phyloP scores from a whole-genome alignment of 2,797 vertebrate species.

The Ptychadena robeensis region DNA sequence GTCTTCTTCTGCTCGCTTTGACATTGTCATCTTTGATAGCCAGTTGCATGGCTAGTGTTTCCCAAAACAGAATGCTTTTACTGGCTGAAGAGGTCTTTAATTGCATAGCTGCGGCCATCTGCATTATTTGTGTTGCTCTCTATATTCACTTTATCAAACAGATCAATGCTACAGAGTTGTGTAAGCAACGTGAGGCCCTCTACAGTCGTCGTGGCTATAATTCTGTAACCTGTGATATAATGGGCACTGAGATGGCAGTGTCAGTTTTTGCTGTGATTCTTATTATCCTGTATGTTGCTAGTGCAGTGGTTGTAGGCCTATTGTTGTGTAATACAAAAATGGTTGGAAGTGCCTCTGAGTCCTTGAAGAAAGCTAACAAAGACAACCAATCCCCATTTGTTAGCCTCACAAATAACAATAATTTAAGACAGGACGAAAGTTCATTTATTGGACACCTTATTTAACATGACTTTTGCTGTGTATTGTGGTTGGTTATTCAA shows the following conservation, averaged over 20 bases:
- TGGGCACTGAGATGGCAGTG: slow-evolving; percentile 52
- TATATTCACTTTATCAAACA: slow-evolving; percentile 55
- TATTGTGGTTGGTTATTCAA: background rate
- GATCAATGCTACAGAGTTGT: slow-evolving; percentile 41
- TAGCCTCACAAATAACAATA: background rate
- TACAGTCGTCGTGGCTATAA: slow-evolving; percentile 51
- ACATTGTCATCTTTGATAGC: slow-evolving; percentile 36
- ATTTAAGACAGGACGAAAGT: background rate
- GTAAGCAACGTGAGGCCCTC: slow-evolving; percentile 49
- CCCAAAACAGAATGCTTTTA: slow-evolving; percentile 10
- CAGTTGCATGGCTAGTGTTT: slow-evolving; percentile 6
- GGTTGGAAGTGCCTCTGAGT: background rate
- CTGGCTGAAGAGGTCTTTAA: slow-evolving; percentile 33
- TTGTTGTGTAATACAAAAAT: slow-evolving; percentile 5
- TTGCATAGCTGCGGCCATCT: slow-evolving; percentile 23
- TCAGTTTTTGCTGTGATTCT: slow-evolving; percentile 49
- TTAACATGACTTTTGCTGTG: background rate
- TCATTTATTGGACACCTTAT: background rate
- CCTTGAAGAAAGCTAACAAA: background rate
- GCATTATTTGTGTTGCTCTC: slow-evolving; percentile 39
- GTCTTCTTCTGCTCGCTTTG: slow-evolving; percentile 41
- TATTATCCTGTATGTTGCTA: slow-evolving; percentile 19
- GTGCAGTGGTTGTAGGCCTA: slow-evolving; percentile 30
- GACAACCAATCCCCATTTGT: background rate
- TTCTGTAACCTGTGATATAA: slow-evolving; percentile 52